Evolutionary conservation across 1,140 invertebrate species (phyloP).

Genomic region (Orchestia grillus): DNA sequence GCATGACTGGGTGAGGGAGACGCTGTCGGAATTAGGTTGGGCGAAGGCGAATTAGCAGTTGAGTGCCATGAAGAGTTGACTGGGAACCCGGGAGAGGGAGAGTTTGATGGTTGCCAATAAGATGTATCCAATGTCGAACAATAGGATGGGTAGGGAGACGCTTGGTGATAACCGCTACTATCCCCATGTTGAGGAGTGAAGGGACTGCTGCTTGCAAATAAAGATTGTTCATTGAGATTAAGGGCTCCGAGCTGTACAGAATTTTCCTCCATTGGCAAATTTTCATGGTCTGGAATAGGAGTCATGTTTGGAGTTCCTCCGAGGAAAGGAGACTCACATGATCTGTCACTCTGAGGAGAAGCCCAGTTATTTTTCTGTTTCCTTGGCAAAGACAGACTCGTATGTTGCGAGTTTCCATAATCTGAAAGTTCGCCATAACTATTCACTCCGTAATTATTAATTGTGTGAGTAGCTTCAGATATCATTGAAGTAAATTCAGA

Average conservation of each 20-base stretch:
- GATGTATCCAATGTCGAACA: not conserved
- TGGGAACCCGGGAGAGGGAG: not conserved
- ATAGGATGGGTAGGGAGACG: not conserved
- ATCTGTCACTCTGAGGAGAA: conserved; percentile 13
- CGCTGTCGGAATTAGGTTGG: not conserved
- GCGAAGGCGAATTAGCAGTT: not conserved
- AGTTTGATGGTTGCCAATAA: conserved; percentile 14
- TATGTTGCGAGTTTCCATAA: not conserved
- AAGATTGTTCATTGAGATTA: not conserved
- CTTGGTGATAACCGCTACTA: not conserved
- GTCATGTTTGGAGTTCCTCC: conserved; percentile 30
- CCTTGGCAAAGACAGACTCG: not conserved
- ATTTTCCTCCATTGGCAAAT: not conserved
- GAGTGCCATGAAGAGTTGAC: conserved; percentile 8
- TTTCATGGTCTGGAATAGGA: conserved; percentile 19
- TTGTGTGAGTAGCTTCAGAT: conserved; percentile 27
- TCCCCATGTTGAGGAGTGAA: not conserved
- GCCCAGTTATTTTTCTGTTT: conserved; percentile 14
- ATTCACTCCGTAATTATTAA: conserved; percentile 35
- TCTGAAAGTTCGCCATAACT: not conserved
- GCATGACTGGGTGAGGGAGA: not conserved
- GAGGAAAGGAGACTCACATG: conserved; percentile 1
- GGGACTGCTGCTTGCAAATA: not conserved
- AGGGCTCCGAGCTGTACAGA: conserved; percentile 18
- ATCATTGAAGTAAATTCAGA: conserved; percentile 8